Evolutionary conservation across 2,888 invertebrate genomes (phyloP).

Genomic region (Agrotis clavis): DNA sequence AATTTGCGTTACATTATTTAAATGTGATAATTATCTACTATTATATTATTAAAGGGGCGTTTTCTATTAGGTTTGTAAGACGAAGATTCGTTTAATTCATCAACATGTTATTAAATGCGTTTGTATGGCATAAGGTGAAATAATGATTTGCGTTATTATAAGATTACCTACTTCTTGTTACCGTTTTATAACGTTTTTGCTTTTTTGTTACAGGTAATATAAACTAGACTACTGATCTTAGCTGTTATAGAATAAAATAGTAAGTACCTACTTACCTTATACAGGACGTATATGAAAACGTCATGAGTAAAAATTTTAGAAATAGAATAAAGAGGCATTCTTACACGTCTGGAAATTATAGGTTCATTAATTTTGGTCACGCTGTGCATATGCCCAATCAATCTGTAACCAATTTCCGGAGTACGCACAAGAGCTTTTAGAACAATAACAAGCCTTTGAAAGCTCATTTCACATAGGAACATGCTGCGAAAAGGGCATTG

Average conservation of each 20-base stretch:
- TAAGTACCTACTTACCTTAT: slow-evolving; percentile 24
- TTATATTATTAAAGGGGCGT: slow-evolving; percentile 80
- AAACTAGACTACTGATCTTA: slow-evolving; percentile 13
- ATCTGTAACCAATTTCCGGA: slow-evolving; percentile 21
- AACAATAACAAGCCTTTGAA: neutral
- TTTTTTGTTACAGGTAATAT: slow-evolving; percentile 57
- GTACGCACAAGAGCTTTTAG: neutral
- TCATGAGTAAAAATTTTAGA: slow-evolving; percentile 34
- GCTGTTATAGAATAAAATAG: slow-evolving; percentile 24
- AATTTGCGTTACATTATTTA: slow-evolving; percentile 85
- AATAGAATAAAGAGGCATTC: slow-evolving; percentile 4
- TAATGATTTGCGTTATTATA: slow-evolving; percentile 29
- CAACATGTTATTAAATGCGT: slow-evolving; percentile 26
- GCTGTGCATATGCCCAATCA: slow-evolving; percentile 13
- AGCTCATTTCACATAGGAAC: neutral
- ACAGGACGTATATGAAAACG: slow-evolving; percentile 22
- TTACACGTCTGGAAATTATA: slow-evolving; percentile 1
- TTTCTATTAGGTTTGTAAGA: slow-evolving; percentile 74
- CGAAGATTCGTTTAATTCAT: slow-evolving; percentile 67
- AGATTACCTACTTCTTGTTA: slow-evolving; percentile 14
- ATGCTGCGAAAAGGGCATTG: neutral
- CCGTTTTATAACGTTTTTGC: slow-evolving; percentile 7
- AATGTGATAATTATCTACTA: slow-evolving; percentile 83
- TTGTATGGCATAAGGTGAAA: slow-evolving; percentile 30
- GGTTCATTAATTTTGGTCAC: slow-evolving; percentile 35